Evolutionary conservation across 2,113 vertebrate species (phyloP), one percentile per base, ranked within the genome.

Genomic region (Triplophysa rosa): DNA sequence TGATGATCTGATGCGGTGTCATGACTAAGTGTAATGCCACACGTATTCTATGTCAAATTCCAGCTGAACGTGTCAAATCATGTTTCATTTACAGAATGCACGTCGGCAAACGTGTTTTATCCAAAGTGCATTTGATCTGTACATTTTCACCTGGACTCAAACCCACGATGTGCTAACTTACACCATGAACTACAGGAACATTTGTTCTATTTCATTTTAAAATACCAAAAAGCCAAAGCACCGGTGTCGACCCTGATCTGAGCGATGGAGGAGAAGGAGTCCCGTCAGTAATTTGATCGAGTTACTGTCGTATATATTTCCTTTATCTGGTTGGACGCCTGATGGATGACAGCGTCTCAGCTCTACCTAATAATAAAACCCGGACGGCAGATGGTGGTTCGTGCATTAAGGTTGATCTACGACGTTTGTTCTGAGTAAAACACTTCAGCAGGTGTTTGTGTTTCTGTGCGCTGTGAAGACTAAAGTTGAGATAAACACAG

Each of bases 311-410:
- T 8, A 16, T 33, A n/a, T 37, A 33, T 54, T 12, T n/a, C 16
- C 17, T 77, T 72, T 68, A 24, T 19, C 73, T 84, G 17, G 78
- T 64, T 85, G 63, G 80, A 58, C 47, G 19, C 54, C 19, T 82
- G 83, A 79, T 81, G 80, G 80, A 86, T 85, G 84, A 79, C 66
- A 82, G 40, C 8, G 33, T 63, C 71, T 68, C 16, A 19, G 21
- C 29, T n/a, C 16, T 26, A 40, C 24, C 52, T 54, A 37, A 80
- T 56, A 66, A 47, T 61, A 69, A 54, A 29, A 42, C 63, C 70
- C 54, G 21, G 4, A 80, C 54, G 2, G 45, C 83, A 82, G 84
- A 80, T 77, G 80, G 69, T 81, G 67, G 79, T 86, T 83, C 68
- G 83, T 84, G 49, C 77, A 26, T 77, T 52, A 37, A 42, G 72